Base-by-base conservation (phyloP, 2,113 vertebrate species). In the Scomber colias region DNA sequence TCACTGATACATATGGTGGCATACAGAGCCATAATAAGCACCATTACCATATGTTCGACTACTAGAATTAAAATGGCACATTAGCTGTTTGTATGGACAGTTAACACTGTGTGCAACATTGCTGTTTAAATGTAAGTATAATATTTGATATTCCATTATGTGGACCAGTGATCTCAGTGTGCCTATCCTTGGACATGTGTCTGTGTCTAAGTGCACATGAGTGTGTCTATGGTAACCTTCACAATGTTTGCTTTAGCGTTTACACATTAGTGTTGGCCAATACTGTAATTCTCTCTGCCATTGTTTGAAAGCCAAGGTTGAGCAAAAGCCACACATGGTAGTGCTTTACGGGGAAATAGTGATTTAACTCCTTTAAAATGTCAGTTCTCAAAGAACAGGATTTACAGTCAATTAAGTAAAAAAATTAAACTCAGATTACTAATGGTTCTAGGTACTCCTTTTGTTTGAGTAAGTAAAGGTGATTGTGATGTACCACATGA, bases 211-310 rank as follows among this genome's bases (percentile, higher is more conserved):
- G 60, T 78, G 27, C 62, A 60, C 68, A 60, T 16, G 0, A n/a
- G 35, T 69, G 31, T 67, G 48, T 60, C 0, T 71, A 17, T 49
- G 46, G 16, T 63, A 72, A 73, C 50, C 77, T 67, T 51, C 44
- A 65, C 77, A 67, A 13, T 83, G 73, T 90, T 89, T 84, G 65
- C 75, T 79, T 87, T 77, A 71, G 27, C 74, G 71, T 84, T 86
- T 81, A 80, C 76, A 77, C 78, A 82, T 89, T 79, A 85, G 46
- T 48, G 50, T 83, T 67, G 60, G 64, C 82, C 62, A 68, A 10
- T 40, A 40, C 35, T 40, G 35, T 87, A 83, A 68, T 59, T 76
- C 65, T 69, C 46, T 54, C 44, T 60, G 55, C 48, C 59, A 68
- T 67, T 83, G 74, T 82, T 75, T 15, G 3, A 75, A 81, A 59